These are phyloP conservation scores for Parapristionchus giblindavisi DNA, from an alignment of 2,888 invertebrate species.

Conservation along the genomic window DNA sequence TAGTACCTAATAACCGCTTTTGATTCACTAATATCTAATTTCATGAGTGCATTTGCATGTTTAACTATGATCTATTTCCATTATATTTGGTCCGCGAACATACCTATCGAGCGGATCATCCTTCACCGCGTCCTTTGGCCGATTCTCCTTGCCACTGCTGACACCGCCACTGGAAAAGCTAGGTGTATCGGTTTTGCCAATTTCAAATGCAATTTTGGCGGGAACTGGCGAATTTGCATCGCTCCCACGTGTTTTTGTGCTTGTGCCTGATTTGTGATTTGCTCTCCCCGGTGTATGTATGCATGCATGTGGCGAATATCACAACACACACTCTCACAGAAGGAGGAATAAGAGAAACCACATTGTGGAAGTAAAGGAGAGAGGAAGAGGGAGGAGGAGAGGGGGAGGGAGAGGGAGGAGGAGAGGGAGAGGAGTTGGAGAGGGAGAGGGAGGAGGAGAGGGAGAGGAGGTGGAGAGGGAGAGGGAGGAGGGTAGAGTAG, in stretches of 20 bases:
- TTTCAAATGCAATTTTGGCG: background rate
- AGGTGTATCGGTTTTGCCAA: background rate
- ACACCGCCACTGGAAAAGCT: slow-evolving; percentile 29
- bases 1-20: too few relatives aligned
- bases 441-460: background rate
- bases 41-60: too few relatives aligned
- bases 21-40: too few relatives aligned
- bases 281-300: background rate
- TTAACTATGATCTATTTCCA: too few relatives aligned
- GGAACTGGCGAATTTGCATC: background rate
- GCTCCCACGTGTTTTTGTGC: background rate
- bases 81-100: background rate
- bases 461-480: background rate
- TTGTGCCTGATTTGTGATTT: background rate
- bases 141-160: slow-evolving; percentile 29
- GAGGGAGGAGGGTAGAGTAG: background rate
- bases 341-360: too few relatives aligned
- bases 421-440: background rate
- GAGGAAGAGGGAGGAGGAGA: background rate
- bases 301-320: too few relatives aligned
- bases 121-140: background rate
- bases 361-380: background rate
- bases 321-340: too few relatives aligned
- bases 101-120: slow-evolving; percentile 34
- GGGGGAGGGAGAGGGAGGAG: background rate